These are phyloP conservation scores for Zygothrica quintamaculata DNA, from an alignment of 2,888 invertebrate genomes.

Conservation along the genomic window DNA sequence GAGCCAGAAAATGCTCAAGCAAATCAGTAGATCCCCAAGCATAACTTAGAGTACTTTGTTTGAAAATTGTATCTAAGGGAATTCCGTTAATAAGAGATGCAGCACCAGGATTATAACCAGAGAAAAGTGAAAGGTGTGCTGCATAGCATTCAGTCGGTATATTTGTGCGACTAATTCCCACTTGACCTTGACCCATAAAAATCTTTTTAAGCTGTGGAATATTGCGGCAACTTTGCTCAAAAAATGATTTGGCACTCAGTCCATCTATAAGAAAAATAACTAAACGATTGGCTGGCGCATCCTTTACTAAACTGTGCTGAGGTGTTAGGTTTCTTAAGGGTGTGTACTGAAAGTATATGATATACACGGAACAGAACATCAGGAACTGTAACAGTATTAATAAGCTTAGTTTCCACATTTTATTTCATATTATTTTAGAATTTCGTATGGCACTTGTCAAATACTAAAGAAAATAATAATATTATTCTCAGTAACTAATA, in stretches of 20 bases:
- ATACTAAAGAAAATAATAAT: not conserved
- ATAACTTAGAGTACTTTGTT: constrained; percentile 92
- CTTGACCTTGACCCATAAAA: constrained; percentile 69
- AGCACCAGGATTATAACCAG: constrained; percentile 96
- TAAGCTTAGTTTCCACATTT: constrained; percentile 43
- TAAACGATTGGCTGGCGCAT: constrained; percentile 88
- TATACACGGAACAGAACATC: constrained; percentile 93
- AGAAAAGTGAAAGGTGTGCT: constrained; percentile 97
- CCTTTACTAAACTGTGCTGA: constrained; percentile 23
- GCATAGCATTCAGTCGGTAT: constrained; percentile 98
- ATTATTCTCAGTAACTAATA: no score
- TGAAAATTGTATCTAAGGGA: constrained; percentile 97
- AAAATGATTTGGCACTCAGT: constrained; percentile 92
- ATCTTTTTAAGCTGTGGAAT: constrained; percentile 74
- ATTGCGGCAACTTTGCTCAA: constrained; percentile 80
- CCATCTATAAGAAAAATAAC: constrained; percentile 96
- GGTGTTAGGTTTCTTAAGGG: constrained; percentile 86
- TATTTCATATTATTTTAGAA: not conserved
- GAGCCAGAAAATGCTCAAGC: constrained; percentile 86
- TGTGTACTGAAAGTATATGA: constrained; percentile 95
- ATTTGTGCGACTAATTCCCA: constrained; percentile 93
- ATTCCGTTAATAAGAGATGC: constrained; percentile 96
- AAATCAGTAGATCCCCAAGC: constrained; percentile 98
- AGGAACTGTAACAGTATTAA: constrained; percentile 88
- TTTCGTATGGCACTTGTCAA: not conserved